Evolutionary conservation across 1,140 invertebrate genomes (phyloP), one percentile per base, ranked within the genome.

Genomic region (Scylla paramamosain): DNA sequence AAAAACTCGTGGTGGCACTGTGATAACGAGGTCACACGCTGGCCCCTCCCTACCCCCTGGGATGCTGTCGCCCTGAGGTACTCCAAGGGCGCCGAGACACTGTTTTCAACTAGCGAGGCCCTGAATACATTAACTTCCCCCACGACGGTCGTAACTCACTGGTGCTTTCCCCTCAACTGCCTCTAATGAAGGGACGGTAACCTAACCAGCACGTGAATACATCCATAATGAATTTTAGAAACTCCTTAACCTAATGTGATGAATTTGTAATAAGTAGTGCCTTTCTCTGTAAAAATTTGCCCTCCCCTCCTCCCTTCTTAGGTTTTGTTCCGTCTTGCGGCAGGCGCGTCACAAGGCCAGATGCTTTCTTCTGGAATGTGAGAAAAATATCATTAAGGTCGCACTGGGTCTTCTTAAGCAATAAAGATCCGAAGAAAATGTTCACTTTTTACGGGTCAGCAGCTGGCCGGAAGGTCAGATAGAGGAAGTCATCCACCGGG

Each of bases 261-360:
- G 67, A 77, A 77, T 77, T 77, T 77, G 67, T 77, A 77, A 77
- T 77, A 77, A 77, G 67, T n/a, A 77, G 67, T n/a, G 67, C 67
- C 67, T 77, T 77, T 77, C 67, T 77, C 67, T 77, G 20, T 77
- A 77, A 77, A 77, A 77, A 77, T 77, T 77, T 77, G 67, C 0
- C 67, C 67, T 77, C 20, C n/a, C 67, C 67, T 77, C 67, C 67
- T 20, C 20, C 67, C 67, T 77, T n/a, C 67, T 77, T 77, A 77
- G 12, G 67, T n/a, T 7, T 20, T 77, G 16, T 77, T 59, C 16
- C 52, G 39, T 39, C 39, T 59, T 20, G 16, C 12, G 52, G 52
- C 52, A 0, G 52, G 16, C 12, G 52, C 16, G 52, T 59, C 52
- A 59, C 16, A 59, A 20, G 16, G 16, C 52, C 52, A 59, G 52